phyloP scores from a whole-genome alignment of 2,797 vertebrate genomes.

The Cyclura pinguis region DNA sequence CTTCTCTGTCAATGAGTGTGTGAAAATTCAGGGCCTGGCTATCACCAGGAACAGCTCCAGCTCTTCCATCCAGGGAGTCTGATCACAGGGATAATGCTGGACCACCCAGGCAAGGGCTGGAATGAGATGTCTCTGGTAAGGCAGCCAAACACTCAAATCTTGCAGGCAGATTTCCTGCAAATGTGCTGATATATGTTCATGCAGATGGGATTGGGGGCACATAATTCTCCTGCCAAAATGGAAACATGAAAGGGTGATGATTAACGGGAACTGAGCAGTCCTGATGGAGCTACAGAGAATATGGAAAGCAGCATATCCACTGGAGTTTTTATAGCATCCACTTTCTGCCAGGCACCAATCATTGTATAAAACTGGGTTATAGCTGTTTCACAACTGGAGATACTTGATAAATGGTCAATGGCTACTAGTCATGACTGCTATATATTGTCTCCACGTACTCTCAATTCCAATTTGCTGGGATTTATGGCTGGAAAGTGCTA shows the following conservation, averaged over 20 bases:
- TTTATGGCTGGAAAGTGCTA: background rate
- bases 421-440: background rate
- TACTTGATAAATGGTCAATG: background rate
- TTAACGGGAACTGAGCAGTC: constrained; percentile 36
- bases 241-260: constrained; percentile 40
- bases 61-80: constrained; percentile 71
- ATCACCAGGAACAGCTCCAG: constrained; percentile 79
- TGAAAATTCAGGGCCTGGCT: constrained; percentile 80
- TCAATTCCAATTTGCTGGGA: background rate
- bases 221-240: background rate
- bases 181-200: constrained; percentile 56
- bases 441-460: background rate
- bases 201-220: constrained; percentile 35
- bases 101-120: constrained; percentile 87
- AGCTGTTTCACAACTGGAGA: background rate
- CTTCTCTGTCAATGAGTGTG: constrained; percentile 59
- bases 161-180: constrained; percentile 69
- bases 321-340: background rate
- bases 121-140: constrained; percentile 54
- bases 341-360: background rate
- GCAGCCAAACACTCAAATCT: constrained; percentile 59
- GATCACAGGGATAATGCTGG: constrained; percentile 84
- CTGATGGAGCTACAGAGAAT: constrained; percentile 21
- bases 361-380: background rate
- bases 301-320: background rate